phyloP scores from a whole-genome alignment of 2,113 vertebrate genomes.

The Pseudorectes ferrugineus region DNA sequence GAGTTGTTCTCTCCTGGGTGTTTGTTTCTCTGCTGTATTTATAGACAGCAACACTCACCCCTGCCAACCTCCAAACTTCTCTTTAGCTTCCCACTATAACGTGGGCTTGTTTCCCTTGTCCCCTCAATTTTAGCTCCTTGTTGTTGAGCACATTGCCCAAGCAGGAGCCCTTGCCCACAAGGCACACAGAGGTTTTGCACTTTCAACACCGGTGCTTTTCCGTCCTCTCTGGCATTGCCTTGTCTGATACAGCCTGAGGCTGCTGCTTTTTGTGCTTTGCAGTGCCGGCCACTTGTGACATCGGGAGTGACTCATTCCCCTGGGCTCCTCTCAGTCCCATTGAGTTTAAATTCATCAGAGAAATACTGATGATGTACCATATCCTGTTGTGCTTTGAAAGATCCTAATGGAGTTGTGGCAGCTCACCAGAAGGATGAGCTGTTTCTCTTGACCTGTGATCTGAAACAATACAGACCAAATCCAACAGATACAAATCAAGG shows the following conservation, averaged over 20 bases:
- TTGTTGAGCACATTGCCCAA: not conserved
- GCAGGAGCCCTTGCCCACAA: not conserved
- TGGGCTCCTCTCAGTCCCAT: not conserved
- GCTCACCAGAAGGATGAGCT: conserved; percentile 16
- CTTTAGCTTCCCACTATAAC: conserved; percentile 1
- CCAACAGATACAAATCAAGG: not conserved
- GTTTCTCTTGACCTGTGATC: not conserved
- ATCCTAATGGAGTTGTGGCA: not conserved
- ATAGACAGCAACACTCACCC: conserved; percentile 35
- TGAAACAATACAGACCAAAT: not conserved
- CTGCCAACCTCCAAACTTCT: conserved; percentile 4
- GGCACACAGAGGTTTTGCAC: not conserved
- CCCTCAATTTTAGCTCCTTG: not conserved
- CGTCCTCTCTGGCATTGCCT: not conserved
- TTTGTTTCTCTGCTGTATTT: conserved; percentile 50
- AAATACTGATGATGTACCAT: not conserved
- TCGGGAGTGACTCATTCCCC: not conserved
- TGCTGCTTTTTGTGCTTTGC: not conserved
- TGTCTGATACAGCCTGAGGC: not conserved
- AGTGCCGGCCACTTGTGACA: not conserved
- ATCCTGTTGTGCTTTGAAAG: conserved; percentile 34
- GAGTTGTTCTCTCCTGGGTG: conserved; percentile 37
- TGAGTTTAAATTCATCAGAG: conserved; percentile 6
- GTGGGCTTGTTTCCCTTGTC: not conserved
- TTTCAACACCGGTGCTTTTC: rapidly evolving